These are phyloP conservation scores for Sesia bembeciformis DNA, from an alignment of 2,888 invertebrate species.

Conservation along the genomic window DNA sequence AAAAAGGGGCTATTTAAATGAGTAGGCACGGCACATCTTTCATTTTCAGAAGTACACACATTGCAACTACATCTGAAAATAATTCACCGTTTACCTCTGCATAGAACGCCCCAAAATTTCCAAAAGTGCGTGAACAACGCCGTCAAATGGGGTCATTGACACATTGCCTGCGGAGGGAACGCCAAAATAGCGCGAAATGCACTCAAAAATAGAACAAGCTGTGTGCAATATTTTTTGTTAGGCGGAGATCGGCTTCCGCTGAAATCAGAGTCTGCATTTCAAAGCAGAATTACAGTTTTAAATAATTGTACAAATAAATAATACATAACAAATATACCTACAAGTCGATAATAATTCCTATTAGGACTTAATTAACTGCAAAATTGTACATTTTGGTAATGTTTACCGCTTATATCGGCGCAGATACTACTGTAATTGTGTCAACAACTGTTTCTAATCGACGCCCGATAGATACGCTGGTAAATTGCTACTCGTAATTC, in stretches of 20 bases:
- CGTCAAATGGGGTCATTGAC: conserved; percentile 70
- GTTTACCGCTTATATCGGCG: too few relatives aligned
- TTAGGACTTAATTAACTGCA: too few relatives aligned
- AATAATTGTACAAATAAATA: too few relatives aligned
- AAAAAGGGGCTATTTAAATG: too few relatives aligned
- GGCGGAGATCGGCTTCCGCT: conserved; percentile 38
- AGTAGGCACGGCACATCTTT: too few relatives aligned
- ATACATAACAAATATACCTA: too few relatives aligned
- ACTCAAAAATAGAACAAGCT: conserved; percentile 71
- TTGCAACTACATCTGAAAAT: not conserved
- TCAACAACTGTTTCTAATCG: conserved; percentile 7
- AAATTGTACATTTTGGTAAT: too few relatives aligned
- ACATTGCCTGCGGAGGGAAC: conserved; percentile 65
- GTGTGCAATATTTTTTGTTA: conserved; percentile 73
- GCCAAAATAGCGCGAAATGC: conserved; percentile 75
- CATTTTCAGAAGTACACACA: not conserved
- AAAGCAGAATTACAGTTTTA: too few relatives aligned
- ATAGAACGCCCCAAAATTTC: conserved; percentile 48
- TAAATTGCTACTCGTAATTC: not conserved
- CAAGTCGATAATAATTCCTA: too few relatives aligned
- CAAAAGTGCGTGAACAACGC: conserved; percentile 71
- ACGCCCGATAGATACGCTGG: not conserved
- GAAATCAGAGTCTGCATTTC: conserved; percentile 6
- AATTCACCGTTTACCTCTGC: not conserved
- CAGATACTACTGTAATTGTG: not conserved